Evolutionary conservation across 2,888 invertebrate genomes (phyloP).

Genomic region (Luffia ferchaultella): DNA sequence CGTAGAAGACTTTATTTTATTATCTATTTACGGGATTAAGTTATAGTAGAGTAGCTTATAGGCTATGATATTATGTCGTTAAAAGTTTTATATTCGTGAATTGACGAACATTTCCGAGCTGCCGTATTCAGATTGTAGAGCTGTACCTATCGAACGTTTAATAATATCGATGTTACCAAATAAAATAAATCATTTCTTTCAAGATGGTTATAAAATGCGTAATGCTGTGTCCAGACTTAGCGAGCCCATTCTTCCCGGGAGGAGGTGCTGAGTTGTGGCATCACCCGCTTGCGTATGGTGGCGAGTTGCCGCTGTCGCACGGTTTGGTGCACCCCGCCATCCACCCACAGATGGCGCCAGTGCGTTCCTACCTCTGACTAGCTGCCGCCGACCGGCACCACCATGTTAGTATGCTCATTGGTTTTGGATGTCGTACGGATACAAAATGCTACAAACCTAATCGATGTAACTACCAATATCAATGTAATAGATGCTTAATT

Average conservation of each 20-base stretch:
- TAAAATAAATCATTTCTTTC: too few relatives aligned
- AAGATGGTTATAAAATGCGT: too few relatives aligned
- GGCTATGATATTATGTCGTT: too few relatives aligned
- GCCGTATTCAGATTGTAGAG: too few relatives aligned
- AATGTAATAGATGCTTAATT: too few relatives aligned
- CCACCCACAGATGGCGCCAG: constrained; percentile 95
- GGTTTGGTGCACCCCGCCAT: constrained; percentile 96
- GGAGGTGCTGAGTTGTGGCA: constrained; percentile 93
- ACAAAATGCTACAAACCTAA: neutral
- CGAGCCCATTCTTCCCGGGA: constrained; percentile 93
- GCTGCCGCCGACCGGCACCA: constrained; percentile 84
- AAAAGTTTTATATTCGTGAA: too few relatives aligned
- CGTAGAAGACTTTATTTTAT: too few relatives aligned
- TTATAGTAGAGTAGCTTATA: too few relatives aligned
- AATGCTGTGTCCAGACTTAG: constrained; percentile 94
- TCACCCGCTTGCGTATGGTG: constrained; percentile 81
- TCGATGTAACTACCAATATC: neutral
- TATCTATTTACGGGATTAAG: too few relatives aligned
- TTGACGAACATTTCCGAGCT: too few relatives aligned
- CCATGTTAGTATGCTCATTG: constrained; percentile 61
- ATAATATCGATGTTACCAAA: too few relatives aligned
- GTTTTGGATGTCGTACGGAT: neutral
- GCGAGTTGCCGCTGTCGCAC: constrained; percentile 88
- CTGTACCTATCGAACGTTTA: too few relatives aligned
- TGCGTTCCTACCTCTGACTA: constrained; percentile 97